Evolutionary conservation across 2,797 vertebrate genomes (phyloP), one percentile per base, ranked within the genome.

Genomic region (Dendrocincla tyrannina): DNA sequence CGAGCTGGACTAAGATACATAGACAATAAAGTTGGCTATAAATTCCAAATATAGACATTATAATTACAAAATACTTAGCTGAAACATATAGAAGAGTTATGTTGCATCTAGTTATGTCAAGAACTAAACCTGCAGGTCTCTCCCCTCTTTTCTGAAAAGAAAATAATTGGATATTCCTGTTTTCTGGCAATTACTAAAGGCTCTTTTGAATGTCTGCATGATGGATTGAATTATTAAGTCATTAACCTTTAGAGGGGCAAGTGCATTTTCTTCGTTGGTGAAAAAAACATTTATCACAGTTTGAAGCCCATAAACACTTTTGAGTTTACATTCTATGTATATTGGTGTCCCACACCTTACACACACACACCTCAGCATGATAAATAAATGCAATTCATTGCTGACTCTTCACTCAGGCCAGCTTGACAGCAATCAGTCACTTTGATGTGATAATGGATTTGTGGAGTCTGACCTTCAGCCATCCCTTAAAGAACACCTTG

Each of bases 371-470:
- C 33, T 53, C 35, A 47, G 19, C 16, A 6, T 41, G 68, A 74
- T 27, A 66, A 79, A 88, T 33, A 47, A 42, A 52, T 0, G 3
- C 39, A 62, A 11, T 22, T 89, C 30, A 37, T 42, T 76, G 37
- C 32, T 78, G 66, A 72, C 67, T 53, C 32, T 59, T 68, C 46
- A 66, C 69, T 82, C 18, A 42, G 75, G 39, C 13, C 50, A 82
- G 35, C 42, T 80, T 76, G 44, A 76, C 42, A 83, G 33, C 23
- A 74, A 50, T 84, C 76, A 55, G 56, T 83, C 68, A 70, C 46
- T 76, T 79, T 33, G 82, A 80, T 33, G 56, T 42, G 70, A 55
- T 73, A 88, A 91, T 32, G 52, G 53, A 69, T 85, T 87, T 89
- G 46, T 42, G 27, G 30, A 79, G 50, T 32, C 23, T 55, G 59